These are phyloP conservation scores for Phyllotreta cruciferae DNA, from an alignment of 2,888 invertebrate genomes.

Conservation along the genomic window DNA sequence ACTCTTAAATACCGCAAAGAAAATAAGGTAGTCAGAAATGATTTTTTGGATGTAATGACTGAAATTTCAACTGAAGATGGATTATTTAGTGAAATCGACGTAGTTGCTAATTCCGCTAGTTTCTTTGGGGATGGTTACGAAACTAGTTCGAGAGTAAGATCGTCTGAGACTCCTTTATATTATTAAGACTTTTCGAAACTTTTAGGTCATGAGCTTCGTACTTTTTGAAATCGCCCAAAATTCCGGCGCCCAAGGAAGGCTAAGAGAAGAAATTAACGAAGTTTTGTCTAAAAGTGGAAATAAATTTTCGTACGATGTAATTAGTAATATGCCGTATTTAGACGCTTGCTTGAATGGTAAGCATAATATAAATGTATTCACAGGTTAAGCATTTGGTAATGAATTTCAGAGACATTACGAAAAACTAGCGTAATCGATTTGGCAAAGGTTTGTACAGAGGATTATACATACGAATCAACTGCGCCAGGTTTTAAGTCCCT, in stretches of 20 bases:
- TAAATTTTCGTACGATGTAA: conserved; percentile 60
- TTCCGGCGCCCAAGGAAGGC: conserved; percentile 55
- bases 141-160: conserved; percentile 58
- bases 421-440: conserved; percentile 14
- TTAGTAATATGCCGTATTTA: conserved; percentile 61
- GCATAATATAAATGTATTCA: conserved; percentile 48
- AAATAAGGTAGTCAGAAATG: conserved; percentile 56
- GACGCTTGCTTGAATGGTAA: conserved; percentile 61
- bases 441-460: conserved; percentile 44
- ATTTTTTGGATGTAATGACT: conserved; percentile 59
- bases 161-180: no score
- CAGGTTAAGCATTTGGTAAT: conserved; percentile 52
- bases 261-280: conserved; percentile 57
- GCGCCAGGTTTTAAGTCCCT: conserved; percentile 32
- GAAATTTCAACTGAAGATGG: conserved; percentile 47
- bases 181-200: conserved; percentile 1
- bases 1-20: conserved; percentile 56
- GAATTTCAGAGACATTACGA: conserved; percentile 25
- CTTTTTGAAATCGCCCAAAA: conserved; percentile 58
- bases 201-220: conserved; percentile 44
- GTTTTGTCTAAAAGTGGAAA: conserved; percentile 56
- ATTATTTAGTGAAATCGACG: conserved; percentile 57
- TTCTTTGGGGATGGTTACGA: conserved; percentile 65
- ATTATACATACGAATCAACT: conserved; percentile 39
- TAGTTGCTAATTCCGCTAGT: conserved; percentile 64